phyloP scores from a whole-genome alignment of 2,797 vertebrate genomes.

The Luscinia megarhynchos region DNA sequence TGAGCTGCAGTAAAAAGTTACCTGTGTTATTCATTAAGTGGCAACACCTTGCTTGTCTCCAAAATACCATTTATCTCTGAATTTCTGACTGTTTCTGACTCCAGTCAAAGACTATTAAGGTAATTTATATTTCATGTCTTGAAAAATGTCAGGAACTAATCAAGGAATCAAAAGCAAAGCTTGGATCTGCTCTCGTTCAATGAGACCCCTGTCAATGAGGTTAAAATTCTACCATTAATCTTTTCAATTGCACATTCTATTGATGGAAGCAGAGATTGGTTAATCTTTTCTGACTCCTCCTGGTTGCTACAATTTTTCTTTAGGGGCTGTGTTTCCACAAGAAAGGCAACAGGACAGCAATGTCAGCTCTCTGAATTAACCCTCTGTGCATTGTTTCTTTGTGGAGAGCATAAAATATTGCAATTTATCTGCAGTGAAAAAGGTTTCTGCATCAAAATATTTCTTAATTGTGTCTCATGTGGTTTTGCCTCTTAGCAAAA shows the following conservation, averaged over 20 bases:
- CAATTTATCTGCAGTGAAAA: not conserved
- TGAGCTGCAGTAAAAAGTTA: not conserved
- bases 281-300: not conserved
- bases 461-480: not conserved
- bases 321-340: not conserved
- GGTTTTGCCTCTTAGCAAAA: not conserved
- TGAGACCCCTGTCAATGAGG: not conserved
- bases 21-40: not conserved
- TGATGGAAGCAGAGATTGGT: not conserved
- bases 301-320: not conserved
- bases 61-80: not conserved
- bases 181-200: not conserved
- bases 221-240: not conserved
- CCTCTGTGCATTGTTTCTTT: not conserved
- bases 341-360: not conserved
- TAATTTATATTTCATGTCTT: not conserved
- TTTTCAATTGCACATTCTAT: not conserved
- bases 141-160: not conserved
- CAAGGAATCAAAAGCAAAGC: not conserved
- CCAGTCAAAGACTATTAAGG: not conserved
- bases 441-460: not conserved
- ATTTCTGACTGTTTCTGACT: not conserved
- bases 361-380: not conserved
- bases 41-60: not conserved
- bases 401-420: not conserved